Evolutionary conservation across 1,140 invertebrate species (phyloP).

Genomic region (Cyrtorhinus lividipennis): DNA sequence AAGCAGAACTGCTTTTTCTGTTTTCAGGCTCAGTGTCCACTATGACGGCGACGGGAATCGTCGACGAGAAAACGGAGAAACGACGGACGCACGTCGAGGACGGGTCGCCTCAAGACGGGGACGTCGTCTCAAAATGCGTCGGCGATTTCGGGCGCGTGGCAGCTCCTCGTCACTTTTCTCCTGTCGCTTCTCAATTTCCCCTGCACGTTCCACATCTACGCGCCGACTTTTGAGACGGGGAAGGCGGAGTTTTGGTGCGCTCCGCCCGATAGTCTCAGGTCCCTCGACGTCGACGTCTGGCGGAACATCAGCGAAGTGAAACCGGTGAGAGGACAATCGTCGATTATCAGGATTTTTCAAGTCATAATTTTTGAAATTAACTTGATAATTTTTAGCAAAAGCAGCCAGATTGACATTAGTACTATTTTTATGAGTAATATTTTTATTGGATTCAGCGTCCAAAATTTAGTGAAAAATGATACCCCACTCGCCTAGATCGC

Average conservation of each 20-base stretch:
- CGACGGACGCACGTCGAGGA: not conserved
- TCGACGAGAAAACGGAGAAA: constrained; percentile 23
- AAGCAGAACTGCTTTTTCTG: too few relatives aligned
- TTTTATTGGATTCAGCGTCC: too few relatives aligned
- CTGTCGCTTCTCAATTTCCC: constrained; percentile 30
- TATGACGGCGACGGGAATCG: constrained; percentile 2
- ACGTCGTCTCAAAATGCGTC: constrained; percentile 48
- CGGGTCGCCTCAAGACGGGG: constrained; percentile 25
- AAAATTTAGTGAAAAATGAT: too few relatives aligned
- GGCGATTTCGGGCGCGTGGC: constrained; percentile 53
- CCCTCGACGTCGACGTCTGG: not conserved
- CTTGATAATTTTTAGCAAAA: too few relatives aligned
- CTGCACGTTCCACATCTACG: constrained; percentile 39
- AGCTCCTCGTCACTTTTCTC: constrained; percentile 36
- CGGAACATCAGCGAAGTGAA: too few relatives aligned
- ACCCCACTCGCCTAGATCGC: too few relatives aligned
- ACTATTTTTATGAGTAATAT: too few relatives aligned
- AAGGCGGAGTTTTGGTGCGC: constrained; percentile 44
- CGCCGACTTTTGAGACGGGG: constrained; percentile 46
- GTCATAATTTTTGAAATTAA: too few relatives aligned
- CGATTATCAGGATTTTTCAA: too few relatives aligned
- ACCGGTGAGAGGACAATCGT: too few relatives aligned
- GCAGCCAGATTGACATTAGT: constrained; percentile 16
- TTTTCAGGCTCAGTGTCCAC: not conserved
- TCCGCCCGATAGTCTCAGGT: constrained; percentile 24